These are phyloP conservation scores for Neoniphon sammara DNA, from an alignment of 2,797 vertebrate species.

Conservation along the genomic window DNA sequence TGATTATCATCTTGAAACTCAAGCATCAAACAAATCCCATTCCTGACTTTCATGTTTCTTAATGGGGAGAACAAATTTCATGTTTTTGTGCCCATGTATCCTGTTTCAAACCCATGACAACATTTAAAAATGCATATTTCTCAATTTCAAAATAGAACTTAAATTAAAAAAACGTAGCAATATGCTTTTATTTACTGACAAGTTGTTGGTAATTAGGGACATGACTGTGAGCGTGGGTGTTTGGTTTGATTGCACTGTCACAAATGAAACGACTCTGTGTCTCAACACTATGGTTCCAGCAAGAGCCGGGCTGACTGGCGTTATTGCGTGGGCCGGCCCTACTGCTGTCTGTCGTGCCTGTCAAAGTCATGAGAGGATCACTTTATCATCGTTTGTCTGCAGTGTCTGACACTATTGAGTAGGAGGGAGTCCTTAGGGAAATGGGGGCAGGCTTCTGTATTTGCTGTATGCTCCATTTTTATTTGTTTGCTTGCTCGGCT, in stretches of 20 bases:
- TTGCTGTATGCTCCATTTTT: conserved; percentile 78
- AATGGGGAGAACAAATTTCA: background rate
- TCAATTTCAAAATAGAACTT: conserved; percentile 2
- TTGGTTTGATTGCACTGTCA: conserved; percentile 69
- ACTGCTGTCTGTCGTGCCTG: conserved; percentile 90
- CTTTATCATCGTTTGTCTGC: conserved; percentile 99
- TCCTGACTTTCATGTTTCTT: background rate
- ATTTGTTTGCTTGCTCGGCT: conserved; percentile 69
- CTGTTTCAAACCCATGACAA: background rate
- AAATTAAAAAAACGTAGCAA: conserved; percentile 50
- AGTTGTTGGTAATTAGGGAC: conserved; percentile 69
- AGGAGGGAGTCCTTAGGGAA: conserved; percentile 88
- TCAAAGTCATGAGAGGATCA: conserved; percentile 89
- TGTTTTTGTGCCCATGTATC: background rate
- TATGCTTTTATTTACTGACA: conserved; percentile 71
- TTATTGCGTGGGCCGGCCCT: conserved; percentile 90
- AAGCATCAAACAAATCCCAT: background rate
- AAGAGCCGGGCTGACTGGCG: conserved; percentile 73
- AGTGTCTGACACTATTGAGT: conserved; percentile 86
- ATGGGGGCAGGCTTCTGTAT: conserved; percentile 74
- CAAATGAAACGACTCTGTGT: conserved; percentile 66
- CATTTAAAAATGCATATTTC: conserved; percentile 2
- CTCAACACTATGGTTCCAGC: conserved; percentile 66
- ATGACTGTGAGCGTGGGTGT: conserved; percentile 60
- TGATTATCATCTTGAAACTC: background rate